Evolutionary conservation across 2,797 vertebrate species (phyloP), one percentile per base, ranked within the genome.

Genomic region (Oophaga sylvatica): DNA sequence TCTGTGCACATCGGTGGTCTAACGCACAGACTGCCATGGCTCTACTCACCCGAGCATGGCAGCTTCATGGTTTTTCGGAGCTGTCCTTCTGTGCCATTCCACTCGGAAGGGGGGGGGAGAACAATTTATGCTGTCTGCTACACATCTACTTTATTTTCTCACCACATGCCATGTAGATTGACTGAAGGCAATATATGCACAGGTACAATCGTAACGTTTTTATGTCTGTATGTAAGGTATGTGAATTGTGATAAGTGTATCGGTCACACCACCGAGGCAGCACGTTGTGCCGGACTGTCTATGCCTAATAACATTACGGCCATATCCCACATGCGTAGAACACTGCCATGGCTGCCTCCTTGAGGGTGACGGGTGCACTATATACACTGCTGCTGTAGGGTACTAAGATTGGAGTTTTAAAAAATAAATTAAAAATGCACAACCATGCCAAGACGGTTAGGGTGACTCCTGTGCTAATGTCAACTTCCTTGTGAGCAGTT

Each of bases 171-270:
- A 57, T 75, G 31, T 60, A 80, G 65, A 71, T 48, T 5, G 12
- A 20, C 31, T 68, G 31, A 45, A 53, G 26, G 70, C 71, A 65
- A 79, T 65, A 56, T 59, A 91, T 93, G 90, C 93, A 91, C 92
- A 94, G 94, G 94, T 95, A 95, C 95, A 95, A 91, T 90, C 89
- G 90, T 93, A 94, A 93, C 94, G 93, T 93, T 93, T 95, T 94
- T 93, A 93, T 94, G 93, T 92, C 87, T 26, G 91, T 93, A 91
- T 94, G 90, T 95, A 91, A 93, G 90, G 67, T 93, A 93, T 92
- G 93, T 93, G 90, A 91, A 91, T 83, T 59, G 56, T 87, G 80
- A 90, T 83, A 89, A 67, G 71, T 35, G 70, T 56, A 76, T n/a
- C 31, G 22, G 26, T 41, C 31, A 76, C 81, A 60, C 56, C n/a